Percentiles rank a stretch among this genome's conserved stretches.
phyloP scores from a whole-genome alignment of 2,888 invertebrate species.

The Ornithoptera priamus region DNA sequence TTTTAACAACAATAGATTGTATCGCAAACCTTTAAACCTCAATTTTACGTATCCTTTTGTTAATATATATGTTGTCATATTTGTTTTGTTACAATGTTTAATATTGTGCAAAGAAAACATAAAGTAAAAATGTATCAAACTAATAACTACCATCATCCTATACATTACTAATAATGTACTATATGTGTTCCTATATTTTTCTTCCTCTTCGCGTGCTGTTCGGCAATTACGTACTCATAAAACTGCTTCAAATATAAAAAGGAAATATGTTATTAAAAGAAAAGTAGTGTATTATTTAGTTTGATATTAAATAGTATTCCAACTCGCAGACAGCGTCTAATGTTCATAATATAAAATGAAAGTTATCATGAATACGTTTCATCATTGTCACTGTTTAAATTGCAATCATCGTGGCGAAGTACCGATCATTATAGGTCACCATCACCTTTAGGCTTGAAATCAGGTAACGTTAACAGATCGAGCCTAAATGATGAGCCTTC shows the following conservation, averaged over 20 bases:
- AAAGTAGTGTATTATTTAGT: not conserved
- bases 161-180: not conserved
- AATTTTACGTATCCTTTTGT: not conserved
- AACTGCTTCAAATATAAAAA: not conserved
- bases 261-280: not conserved
- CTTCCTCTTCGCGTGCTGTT: not conserved
- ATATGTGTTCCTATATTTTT: not conserved
- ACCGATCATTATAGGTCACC: too few species aligned
- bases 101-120: not conserved
- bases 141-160: not conserved
- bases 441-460: too few species aligned
- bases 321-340: not conserved
- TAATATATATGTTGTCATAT: not conserved
- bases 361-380: too few species aligned
- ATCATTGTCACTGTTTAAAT: not conserved
- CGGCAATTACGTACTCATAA: not conserved
- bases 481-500: too few species aligned
- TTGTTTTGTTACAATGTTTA: not conserved
- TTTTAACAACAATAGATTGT: too few species aligned
- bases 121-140: not conserved
- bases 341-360: not conserved
- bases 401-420: not conserved
- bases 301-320: not conserved
- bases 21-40: too few species aligned
- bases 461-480: too few species aligned